Evolutionary conservation across 64 coral and sea anemone genomes (phyloP).

Genomic region (Montipora capricornis): DNA sequence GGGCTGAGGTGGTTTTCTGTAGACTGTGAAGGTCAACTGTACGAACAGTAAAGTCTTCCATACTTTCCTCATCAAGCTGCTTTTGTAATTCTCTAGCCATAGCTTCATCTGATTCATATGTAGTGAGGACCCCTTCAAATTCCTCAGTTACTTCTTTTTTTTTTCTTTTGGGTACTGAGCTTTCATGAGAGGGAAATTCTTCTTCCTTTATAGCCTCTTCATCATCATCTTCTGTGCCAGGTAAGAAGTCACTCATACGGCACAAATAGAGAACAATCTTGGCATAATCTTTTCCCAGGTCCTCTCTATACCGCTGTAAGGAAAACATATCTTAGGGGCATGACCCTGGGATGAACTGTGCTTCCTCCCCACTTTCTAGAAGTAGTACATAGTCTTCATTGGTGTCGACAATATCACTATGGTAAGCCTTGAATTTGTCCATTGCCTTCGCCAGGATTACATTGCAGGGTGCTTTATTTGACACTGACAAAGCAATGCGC

Average conservation of each 20-base stretch:
- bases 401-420: background rate
- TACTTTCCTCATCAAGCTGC: constrained; percentile 55
- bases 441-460: constrained; percentile 12
- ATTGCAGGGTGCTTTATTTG: constrained; percentile 51
- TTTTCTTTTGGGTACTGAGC: no score
- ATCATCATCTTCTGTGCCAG: constrained; percentile 6
- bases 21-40: constrained; percentile 25
- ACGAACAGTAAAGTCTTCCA: constrained; percentile 33
- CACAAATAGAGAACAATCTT: constrained; percentile 60
- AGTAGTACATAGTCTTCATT: constrained; percentile 39
- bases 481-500: no score
- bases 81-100: constrained; percentile 65
- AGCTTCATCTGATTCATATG: constrained; percentile 29
- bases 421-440: constrained; percentile 8
- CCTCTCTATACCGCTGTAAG: constrained; percentile 42
- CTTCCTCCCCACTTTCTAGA: constrained; percentile 24
- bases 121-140: constrained; percentile 47
- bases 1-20: constrained; percentile 34
- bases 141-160: constrained; percentile 3
- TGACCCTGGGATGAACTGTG: constrained; percentile 43
- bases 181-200: no score
- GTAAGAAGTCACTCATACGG: constrained; percentile 41
- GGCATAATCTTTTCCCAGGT: constrained; percentile 63
- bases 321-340: constrained; percentile 26
- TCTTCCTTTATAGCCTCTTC: background rate